A percentile compares a stretch with the other conserved stretches of the same genome.
These are phyloP conservation scores for Drosophila mercatorum DNA, from an alignment of 2,888 invertebrate species.

Conservation along the genomic window DNA sequence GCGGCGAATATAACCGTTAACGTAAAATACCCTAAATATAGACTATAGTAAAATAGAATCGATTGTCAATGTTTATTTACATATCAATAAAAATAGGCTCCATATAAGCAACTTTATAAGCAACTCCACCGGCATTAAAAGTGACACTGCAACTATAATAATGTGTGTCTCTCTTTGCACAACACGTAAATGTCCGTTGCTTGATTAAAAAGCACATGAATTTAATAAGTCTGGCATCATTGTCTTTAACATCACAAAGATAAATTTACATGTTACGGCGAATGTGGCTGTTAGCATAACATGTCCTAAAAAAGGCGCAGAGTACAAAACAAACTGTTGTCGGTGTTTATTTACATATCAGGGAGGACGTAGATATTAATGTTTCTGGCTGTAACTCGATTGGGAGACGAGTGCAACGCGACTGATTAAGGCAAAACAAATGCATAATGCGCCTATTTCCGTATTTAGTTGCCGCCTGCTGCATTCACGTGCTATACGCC, in stretches of 20 bases:
- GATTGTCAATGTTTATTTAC: background rate
- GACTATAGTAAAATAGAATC: background rate
- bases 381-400: constrained; percentile 10
- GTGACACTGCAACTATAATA: too few species aligned
- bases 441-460: constrained; percentile 58
- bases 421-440: constrained; percentile 11
- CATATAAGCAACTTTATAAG: too few species aligned
- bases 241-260: background rate
- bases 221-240: background rate
- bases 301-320: constrained; percentile 35
- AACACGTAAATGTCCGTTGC: background rate
- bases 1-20: background rate
- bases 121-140: background rate
- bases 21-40: background rate
- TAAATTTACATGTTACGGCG: constrained; percentile 6
- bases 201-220: background rate
- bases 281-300: constrained; percentile 9
- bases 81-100: background rate
- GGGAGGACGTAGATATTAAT: constrained; percentile 5
- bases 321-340: constrained; percentile 29
- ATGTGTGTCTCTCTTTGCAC: too few species aligned
- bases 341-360: constrained; percentile 47
- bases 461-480: constrained; percentile 40
- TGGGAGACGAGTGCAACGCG: constrained; percentile 12
- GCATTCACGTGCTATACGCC: constrained; percentile 57